Conservation (phyloP, 2,888 invertebrate genomes). For the Choristoneura rosaceana region DNA sequence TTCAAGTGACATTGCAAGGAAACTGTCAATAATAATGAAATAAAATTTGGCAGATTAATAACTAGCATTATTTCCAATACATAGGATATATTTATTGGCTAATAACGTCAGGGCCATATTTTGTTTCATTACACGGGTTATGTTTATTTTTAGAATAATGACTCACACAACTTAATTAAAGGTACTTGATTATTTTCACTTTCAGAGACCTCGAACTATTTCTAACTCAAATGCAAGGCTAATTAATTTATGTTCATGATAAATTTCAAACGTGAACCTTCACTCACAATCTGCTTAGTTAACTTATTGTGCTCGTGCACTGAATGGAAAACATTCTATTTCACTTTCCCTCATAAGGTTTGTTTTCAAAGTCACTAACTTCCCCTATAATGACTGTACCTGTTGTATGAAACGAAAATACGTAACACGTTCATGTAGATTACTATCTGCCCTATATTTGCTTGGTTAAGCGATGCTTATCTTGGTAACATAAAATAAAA, state of each 20-base stretch:
- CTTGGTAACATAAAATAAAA: background rate
- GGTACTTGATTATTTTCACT: background rate
- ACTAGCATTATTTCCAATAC: no score
- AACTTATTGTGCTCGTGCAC: slow-evolving; percentile 8
- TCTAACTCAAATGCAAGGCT: slow-evolving; percentile 4
- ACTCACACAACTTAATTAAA: no score
- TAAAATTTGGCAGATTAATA: no score
- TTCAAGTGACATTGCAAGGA: no score
- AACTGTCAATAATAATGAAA: no score
- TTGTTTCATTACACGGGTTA: no score
- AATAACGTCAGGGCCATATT: no score
- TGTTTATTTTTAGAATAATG: background rate
- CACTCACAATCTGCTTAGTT: slow-evolving; percentile 22
- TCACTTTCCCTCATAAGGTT: slow-evolving; percentile 20
- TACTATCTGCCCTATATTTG: slow-evolving; percentile 9
- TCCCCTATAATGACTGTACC: background rate
- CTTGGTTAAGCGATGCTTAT: background rate
- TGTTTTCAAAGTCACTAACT: slow-evolving; percentile 30
- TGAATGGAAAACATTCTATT: slow-evolving; percentile 30
- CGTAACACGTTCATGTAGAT: slow-evolving; percentile 8
- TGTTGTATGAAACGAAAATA: slow-evolving; percentile 15
- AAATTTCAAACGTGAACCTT: slow-evolving; percentile 23
- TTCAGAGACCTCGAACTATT: background rate
- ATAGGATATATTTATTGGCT: no score
- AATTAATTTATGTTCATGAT: slow-evolving; percentile 21